Evolutionary conservation across 2,888 invertebrate species (phyloP).

Genomic region (Drosophila macrothrix): DNA sequence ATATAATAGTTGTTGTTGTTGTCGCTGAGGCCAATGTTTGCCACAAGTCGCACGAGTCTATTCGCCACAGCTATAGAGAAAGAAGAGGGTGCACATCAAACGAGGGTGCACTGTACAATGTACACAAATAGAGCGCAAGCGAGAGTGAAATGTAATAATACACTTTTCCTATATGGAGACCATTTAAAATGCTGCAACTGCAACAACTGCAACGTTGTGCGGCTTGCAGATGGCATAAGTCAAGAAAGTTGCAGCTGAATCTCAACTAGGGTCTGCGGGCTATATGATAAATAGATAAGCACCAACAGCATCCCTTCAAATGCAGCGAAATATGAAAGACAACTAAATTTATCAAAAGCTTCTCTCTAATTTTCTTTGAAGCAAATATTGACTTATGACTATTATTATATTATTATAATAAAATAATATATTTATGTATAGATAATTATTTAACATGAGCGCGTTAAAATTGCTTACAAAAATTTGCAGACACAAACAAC

Average conservation of each 20-base stretch:
- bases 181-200: slow-evolving; percentile 19
- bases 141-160: slow-evolving; percentile 44
- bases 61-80: slow-evolving; percentile 12
- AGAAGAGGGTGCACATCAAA: slow-evolving; percentile 29
- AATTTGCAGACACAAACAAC: neutral
- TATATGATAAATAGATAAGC: slow-evolving; percentile 40
- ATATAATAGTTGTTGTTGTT: slow-evolving; percentile 22
- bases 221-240: slow-evolving; percentile 31
- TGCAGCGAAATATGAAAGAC: neutral
- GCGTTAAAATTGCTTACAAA: neutral
- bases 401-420: neutral
- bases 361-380: neutral
- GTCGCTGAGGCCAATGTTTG: slow-evolving; percentile 42
- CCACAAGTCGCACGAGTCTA: slow-evolving; percentile 63
- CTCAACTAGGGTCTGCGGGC: slow-evolving; percentile 3
- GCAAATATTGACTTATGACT: neutral
- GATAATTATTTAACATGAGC: neutral
- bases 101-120: slow-evolving; percentile 45
- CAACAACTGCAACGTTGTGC: slow-evolving; percentile 23
- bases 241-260: slow-evolving; percentile 40
- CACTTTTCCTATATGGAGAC: slow-evolving; percentile 10
- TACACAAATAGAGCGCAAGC: slow-evolving; percentile 41
- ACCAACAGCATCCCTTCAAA: slow-evolving; percentile 22
- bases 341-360: neutral
- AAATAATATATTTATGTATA: neutral